phyloP scores from a whole-genome alignment of 2,797 vertebrate genomes.

The Urosaurus nigricauda region DNA sequence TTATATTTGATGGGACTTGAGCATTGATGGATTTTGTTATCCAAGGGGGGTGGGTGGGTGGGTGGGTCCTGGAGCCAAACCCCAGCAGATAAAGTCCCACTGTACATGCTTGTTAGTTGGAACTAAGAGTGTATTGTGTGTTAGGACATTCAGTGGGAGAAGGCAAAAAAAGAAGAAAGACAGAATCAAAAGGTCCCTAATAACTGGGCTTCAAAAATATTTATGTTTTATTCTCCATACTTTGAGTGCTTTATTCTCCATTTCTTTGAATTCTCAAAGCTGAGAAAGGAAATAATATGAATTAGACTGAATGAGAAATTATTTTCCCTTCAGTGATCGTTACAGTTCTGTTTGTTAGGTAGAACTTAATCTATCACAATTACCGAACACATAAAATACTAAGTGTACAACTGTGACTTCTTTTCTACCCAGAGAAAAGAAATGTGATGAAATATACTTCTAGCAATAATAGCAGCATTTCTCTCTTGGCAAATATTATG shows the following conservation, averaged over 20 bases:
- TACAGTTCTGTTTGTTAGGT: conserved; percentile 43
- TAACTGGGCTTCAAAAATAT: conserved; percentile 38
- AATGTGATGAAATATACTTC: conserved; percentile 32
- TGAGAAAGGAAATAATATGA: conserved; percentile 22
- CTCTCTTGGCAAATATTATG: conserved; percentile 20
- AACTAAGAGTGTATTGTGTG: conserved; percentile 32
- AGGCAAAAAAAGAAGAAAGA: conserved; percentile 41
- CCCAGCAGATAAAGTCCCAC: not conserved
- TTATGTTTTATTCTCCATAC: conserved; percentile 24
- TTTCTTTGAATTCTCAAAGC: not conserved
- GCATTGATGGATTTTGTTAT: too few species aligned
- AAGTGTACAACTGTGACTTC: conserved; percentile 39
- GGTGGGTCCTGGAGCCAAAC: too few species aligned
- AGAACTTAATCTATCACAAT: conserved; percentile 49
- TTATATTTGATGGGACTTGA: too few species aligned
- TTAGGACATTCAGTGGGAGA: conserved; percentile 14
- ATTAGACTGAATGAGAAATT: conserved; percentile 29
- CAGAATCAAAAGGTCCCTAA: conserved; percentile 6
- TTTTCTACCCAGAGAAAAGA: conserved; percentile 47
- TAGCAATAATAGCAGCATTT: not conserved
- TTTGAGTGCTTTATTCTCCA: conserved; percentile 28
- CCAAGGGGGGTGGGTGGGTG: too few species aligned
- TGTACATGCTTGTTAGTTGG: conserved; percentile 42
- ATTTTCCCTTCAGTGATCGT: conserved; percentile 41
- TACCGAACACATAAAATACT: conserved; percentile 53